Conservation (phyloP, 2,888 invertebrate genomes). For the Acanthosepion pharaonis region DNA sequence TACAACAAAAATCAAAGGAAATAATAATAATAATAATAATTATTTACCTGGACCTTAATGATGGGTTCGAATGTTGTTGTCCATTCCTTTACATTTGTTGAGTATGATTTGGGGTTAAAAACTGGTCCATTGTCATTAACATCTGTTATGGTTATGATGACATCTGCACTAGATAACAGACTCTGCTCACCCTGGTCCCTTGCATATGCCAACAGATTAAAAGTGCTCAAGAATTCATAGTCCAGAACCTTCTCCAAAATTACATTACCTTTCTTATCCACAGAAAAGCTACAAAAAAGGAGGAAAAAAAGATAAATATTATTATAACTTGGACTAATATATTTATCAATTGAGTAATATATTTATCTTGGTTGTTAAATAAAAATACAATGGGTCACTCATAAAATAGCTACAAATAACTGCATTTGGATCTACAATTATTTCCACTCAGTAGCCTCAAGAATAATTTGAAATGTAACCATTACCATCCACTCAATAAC, state of each 20-base stretch:
- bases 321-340: too few species aligned
- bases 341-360: too few species aligned
- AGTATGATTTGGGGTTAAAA: constrained; percentile 53
- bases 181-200: constrained; percentile 49
- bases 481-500: too few species aligned
- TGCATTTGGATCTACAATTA: too few species aligned
- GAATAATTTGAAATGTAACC: too few species aligned
- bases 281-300: constrained; percentile 24
- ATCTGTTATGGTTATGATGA: constrained; percentile 55
- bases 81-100: constrained; percentile 53
- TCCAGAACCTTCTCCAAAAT: constrained; percentile 88
- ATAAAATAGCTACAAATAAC: too few species aligned
- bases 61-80: constrained; percentile 49
- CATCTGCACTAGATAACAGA: constrained; percentile 47
- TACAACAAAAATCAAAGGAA: too few species aligned
- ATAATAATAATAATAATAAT: background rate
- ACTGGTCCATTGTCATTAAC: constrained; percentile 57
- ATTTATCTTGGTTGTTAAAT: too few species aligned
- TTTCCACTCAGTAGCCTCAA: too few species aligned
- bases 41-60: constrained; percentile 52
- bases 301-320: background rate
- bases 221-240: constrained; percentile 59
- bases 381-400: too few species aligned
- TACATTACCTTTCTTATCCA: constrained; percentile 80
- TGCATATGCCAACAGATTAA: constrained; percentile 52